These are phyloP conservation scores for Hyposoter didymator DNA, from an alignment of 2,888 invertebrate genomes.

Conservation along the genomic window DNA sequence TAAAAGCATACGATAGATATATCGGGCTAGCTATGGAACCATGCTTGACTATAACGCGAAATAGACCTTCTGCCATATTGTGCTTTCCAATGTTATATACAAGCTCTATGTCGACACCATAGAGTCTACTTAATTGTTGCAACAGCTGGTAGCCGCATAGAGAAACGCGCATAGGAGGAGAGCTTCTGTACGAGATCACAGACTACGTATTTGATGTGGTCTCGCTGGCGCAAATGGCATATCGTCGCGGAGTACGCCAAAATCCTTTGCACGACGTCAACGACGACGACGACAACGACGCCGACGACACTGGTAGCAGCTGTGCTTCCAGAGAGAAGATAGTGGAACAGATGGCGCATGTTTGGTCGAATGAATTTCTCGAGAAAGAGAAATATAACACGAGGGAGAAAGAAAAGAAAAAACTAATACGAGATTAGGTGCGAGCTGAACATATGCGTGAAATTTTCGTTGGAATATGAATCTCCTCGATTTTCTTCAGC, in stretches of 20 bases:
- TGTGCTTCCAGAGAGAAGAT: slow-evolving; percentile 32
- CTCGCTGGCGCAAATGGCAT: slow-evolving; percentile 59
- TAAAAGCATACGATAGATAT: slow-evolving; percentile 26
- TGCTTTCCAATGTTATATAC: slow-evolving; percentile 18
- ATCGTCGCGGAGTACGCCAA: slow-evolving; percentile 38
- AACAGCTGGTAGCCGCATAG: slow-evolving; percentile 52
- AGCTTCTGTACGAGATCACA: slow-evolving; percentile 47
- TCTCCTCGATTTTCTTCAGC: not conserved
- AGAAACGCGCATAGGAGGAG: slow-evolving; percentile 27
- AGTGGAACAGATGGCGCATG: slow-evolving; percentile 49
- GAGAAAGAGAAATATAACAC: slow-evolving; percentile 32
- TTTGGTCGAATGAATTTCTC: slow-evolving; percentile 58
- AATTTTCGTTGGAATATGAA: slow-evolving; percentile 4
- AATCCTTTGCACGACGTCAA: slow-evolving; percentile 57
- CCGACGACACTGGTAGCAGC: slow-evolving; percentile 41
- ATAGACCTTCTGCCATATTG: slow-evolving; percentile 29
- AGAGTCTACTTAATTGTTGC: slow-evolving; percentile 60
- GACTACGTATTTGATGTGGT: slow-evolving; percentile 63
- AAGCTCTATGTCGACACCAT: slow-evolving; percentile 41
- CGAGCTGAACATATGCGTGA: not conserved
- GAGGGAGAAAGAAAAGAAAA: not conserved
- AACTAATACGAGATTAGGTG: slow-evolving; percentile 7
- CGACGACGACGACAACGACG: slow-evolving; percentile 23
- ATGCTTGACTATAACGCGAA: slow-evolving; percentile 33
- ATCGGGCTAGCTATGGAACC: not conserved